Evolutionary conservation across 2,113 vertebrate genomes (phyloP).

Genomic region (Otocyon megalotis): DNA sequence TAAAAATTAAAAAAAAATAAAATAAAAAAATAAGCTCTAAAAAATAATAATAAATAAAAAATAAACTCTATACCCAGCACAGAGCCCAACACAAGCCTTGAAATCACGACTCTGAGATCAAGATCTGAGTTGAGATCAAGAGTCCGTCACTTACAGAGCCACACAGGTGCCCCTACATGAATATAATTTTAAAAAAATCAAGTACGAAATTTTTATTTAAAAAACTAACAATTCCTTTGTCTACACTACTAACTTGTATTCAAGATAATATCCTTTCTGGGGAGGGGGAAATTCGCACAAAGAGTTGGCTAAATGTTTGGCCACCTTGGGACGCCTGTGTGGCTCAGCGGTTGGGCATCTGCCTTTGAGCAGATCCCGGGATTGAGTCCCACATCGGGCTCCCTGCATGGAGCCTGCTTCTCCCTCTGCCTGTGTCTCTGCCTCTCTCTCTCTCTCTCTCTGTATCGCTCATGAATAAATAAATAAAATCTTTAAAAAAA

Average conservation of each 20-base stretch:
- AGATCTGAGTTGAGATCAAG: neutral
- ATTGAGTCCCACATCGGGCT: too few species aligned
- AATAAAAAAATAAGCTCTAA: neutral
- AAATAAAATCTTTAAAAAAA: neutral
- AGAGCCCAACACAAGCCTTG: neutral
- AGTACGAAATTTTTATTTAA: neutral
- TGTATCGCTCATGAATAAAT: too few species aligned
- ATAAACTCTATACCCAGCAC: neutral
- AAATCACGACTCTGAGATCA: neutral
- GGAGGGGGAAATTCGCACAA: neutral
- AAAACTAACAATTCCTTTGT: neutral
- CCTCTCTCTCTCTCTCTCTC: too few species aligned
- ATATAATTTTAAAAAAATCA: neutral
- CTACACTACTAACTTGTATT: slow-evolving; percentile 7
- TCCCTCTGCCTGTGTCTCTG: too few species aligned
- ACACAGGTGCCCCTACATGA: neutral
- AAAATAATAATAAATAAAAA: too few species aligned
- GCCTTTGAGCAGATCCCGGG: too few species aligned
- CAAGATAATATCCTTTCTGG: neutral
- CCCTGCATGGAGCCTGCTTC: too few species aligned
- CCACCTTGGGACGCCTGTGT: neutral
- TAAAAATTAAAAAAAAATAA: too few species aligned
- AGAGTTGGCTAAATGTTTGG: neutral
- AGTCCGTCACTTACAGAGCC: neutral
- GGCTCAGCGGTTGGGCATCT: too few species aligned